Evolutionary conservation across 1,140 invertebrate species (phyloP), one percentile per base, ranked within the genome.

Genomic region (Euborellia annulipes): DNA sequence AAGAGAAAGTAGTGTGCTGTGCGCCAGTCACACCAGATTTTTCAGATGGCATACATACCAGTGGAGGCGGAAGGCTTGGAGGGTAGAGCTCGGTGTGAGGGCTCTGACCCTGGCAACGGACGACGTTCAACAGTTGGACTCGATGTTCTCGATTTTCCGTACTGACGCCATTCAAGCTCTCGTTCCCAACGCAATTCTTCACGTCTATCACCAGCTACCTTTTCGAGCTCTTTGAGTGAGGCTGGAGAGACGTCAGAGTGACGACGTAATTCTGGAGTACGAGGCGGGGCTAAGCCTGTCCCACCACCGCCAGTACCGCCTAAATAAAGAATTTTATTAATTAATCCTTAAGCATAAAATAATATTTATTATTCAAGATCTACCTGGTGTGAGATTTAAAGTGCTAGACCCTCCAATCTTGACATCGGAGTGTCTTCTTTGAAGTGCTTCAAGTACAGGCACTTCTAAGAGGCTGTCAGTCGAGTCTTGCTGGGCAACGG

Each of bases 161-260:
- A 65, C 50, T 62, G 65, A 48, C 63, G 58, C 62, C 69, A 66
- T 42, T 70, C 66, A 46, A 68, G 43, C 48, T 68, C 66, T 48
- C 61, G 52, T 51, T 68, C 65, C 63, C 64, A 63, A 49, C 61
- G 62, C 51, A 67, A 57, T 43, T 69, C 61, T 52, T 66, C 58
- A 30, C 65, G 63, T 16, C 63, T 62, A 47, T 70, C 67, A 37
- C 68, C 66, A 62, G 67, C 64, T 67, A 85, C 82, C 71, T 85
- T 82, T 66, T 86, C 84, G 1, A 87, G 65, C 62, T 86, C 82
- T 57, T 85, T 86, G 3, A 86, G 64, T 30, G 81, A 85, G 0
- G 82, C 82, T 0, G 82, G 82, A 14, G 84, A 86, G 1, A 86
- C 82, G 50, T 86, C 84, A 1, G 82, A 85, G 55, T 87, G 84